A percentile compares a stretch with the other conserved stretches of the same genome.
These are phyloP conservation scores for Branchinecta lynchi DNA, from an alignment of 1,140 invertebrate genomes.

Conservation along the genomic window DNA sequence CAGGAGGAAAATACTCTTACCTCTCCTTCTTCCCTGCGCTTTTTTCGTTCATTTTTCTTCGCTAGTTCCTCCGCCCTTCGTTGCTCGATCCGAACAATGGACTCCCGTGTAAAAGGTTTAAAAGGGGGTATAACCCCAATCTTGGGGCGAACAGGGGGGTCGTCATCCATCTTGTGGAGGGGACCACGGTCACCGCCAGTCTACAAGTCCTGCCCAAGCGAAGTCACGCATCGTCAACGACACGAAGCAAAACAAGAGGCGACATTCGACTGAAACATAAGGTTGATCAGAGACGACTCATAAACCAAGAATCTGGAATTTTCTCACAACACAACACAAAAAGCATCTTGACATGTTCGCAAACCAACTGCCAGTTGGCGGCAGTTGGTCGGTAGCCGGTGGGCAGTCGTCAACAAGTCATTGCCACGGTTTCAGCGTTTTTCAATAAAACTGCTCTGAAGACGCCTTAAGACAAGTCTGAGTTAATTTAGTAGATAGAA, in stretches of 20 bases:
- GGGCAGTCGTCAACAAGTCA: too few relatives aligned
- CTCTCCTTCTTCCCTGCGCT: slow-evolving; percentile 86
- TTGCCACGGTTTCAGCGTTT: too few relatives aligned
- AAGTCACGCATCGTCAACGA: neutral
- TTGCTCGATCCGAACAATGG: slow-evolving; percentile 77
- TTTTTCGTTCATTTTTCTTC: slow-evolving; percentile 87
- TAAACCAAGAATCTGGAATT: neutral
- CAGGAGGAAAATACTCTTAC: slow-evolving; percentile 35
- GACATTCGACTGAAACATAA: neutral
- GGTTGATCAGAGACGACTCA: neutral
- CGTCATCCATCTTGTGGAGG: slow-evolving; percentile 15
- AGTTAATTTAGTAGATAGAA: too few relatives aligned
- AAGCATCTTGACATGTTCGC: neutral
- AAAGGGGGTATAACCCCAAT: slow-evolving; percentile 35
- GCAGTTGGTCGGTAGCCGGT: neutral
- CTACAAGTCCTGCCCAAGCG: neutral
- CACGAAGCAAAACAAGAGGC: neutral
- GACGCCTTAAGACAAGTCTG: too few relatives aligned
- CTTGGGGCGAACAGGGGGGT: neutral
- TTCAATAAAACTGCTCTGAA: too few relatives aligned
- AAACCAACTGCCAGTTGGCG: neutral
- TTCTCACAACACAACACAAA: neutral
- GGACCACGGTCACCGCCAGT: slow-evolving; percentile 14
- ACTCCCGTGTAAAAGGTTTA: slow-evolving; percentile 93
- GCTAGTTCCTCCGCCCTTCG: slow-evolving; percentile 85